A percentile compares a stretch with the other conserved stretches of the same genome.
Evolutionary conservation across 2,888 invertebrate species (phyloP).

Genomic region (Hoplodrina ambigua): DNA sequence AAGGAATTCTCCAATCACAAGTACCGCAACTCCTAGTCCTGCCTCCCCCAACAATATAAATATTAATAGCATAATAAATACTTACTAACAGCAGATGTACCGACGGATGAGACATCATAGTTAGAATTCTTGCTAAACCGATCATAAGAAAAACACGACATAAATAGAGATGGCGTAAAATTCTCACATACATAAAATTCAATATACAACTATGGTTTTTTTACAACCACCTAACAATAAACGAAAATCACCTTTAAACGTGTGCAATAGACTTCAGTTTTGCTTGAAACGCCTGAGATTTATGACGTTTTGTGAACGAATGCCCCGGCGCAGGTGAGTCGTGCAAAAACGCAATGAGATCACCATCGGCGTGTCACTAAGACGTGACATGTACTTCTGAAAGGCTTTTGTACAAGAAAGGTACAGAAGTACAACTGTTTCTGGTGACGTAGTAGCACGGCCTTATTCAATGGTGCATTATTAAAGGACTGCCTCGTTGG

Average conservation of each 20-base stretch:
- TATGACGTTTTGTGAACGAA: slow-evolving; percentile 51
- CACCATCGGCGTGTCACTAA: slow-evolving; percentile 80
- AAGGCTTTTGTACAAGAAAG: slow-evolving; percentile 24
- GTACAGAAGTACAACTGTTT: slow-evolving; percentile 46
- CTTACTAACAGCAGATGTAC: slow-evolving; percentile 49
- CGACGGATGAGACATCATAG: slow-evolving; percentile 59
- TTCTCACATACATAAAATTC: slow-evolving; percentile 65
- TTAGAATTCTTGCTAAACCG: slow-evolving; percentile 57
- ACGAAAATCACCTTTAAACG: neutral
- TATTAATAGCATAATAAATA: slow-evolving; percentile 49
- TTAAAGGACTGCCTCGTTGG: too few relatives aligned
- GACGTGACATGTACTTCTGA: slow-evolving; percentile 75
- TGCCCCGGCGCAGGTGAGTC: slow-evolving; percentile 73
- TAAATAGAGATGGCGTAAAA: slow-evolving; percentile 61
- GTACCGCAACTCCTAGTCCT: slow-evolving; percentile 18
- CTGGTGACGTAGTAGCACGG: neutral
- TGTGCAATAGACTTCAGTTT: slow-evolving; percentile 15
- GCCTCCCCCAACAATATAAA: slow-evolving; percentile 26
- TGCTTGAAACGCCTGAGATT: slow-evolving; percentile 31
- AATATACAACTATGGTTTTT: slow-evolving; percentile 54
- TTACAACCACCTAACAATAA: slow-evolving; percentile 12
- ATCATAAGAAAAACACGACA: slow-evolving; percentile 57
- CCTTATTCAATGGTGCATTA: too few relatives aligned
- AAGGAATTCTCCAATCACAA: slow-evolving; percentile 4
- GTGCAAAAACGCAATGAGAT: slow-evolving; percentile 88